Evolutionary conservation across 2,113 vertebrate species (phyloP), one percentile per base, ranked within the genome.

Genomic region (Rostratula benghalensis): DNA sequence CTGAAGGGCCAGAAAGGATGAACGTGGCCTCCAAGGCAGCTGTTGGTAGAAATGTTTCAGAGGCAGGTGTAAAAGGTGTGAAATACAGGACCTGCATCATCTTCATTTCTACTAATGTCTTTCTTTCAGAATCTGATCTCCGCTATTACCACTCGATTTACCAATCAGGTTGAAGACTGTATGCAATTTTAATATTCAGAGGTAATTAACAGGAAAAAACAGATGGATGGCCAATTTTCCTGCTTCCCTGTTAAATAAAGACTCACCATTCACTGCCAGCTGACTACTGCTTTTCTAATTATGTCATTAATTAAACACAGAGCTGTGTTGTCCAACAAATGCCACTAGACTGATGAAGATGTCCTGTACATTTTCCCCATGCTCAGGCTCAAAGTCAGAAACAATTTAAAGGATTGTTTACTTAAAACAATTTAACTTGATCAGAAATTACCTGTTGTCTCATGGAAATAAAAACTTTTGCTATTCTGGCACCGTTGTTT

Each of bases 151-250:
- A 33, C 54, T 57, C 76, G 64, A 81, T 88, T 70, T 79, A 94
- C 50, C 59, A 92, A 67, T 93, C 90, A 87, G 54, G 83, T 94
- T 93, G 82, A 89, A 82, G 63, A 63, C 87, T 93, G 54, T 39
- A 45, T 83, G 85, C 33, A 89, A 59, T 85, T 94, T 96, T 95
- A 93, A 94, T 75, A 88, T 77, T 90, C 77, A 91, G 90, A 94
- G 41, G 60, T 90, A 96, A 97, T 96, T 95, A 95, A 91, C 89
- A 90, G 83, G 96, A 94, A 94, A 97, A 92, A 92, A 46, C 73
- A 96, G 69, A 96, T 88, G 68, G 73, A 90, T 92, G 73, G 69
- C 31, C 93, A 90, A 96, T 96, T 95, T 97, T 91, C 1, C 4
- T 83, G 87, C 80, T 73, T 97, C 48, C 83, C 43, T 94, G 83